A percentile compares a stretch with the other conserved stretches of the same genome.
These are phyloP conservation scores for Pachycephala philippinensis DNA, from an alignment of 2,113 vertebrate genomes.

Conservation along the genomic window DNA sequence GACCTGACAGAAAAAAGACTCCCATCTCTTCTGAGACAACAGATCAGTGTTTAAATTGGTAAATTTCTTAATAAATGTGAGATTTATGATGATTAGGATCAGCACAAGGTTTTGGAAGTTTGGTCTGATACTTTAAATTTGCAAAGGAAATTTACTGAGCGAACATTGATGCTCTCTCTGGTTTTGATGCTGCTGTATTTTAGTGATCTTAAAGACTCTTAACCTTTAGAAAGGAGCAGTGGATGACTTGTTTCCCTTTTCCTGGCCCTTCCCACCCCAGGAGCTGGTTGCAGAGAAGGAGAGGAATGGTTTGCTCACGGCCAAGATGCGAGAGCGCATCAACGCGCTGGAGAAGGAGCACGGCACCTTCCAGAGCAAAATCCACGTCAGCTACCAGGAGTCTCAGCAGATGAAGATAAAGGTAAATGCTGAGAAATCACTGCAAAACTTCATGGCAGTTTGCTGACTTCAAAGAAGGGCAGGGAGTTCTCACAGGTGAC, in stretches of 20 bases:
- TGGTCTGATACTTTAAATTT: background rate
- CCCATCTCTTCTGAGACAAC: background rate
- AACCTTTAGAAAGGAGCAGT: background rate
- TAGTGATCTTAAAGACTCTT: background rate
- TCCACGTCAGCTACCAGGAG: constrained; percentile 88
- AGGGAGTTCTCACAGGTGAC: background rate
- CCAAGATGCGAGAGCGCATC: constrained; percentile 87
- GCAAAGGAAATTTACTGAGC: too few relatives aligned
- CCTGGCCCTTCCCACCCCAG: constrained; percentile 58
- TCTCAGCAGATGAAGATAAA: constrained; percentile 91
- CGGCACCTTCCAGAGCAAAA: constrained; percentile 87
- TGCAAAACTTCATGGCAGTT: background rate
- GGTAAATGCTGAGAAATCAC: constrained; percentile 64
- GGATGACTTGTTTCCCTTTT: background rate
- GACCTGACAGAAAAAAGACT: background rate
- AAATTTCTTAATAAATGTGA: background rate
- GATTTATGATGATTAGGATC: background rate
- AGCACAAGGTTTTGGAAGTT: background rate
- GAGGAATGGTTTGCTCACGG: constrained; percentile 80
- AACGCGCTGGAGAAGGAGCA: constrained; percentile 88
- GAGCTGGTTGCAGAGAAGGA: constrained; percentile 93
- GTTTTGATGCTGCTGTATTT: background rate
- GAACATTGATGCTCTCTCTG: too few relatives aligned
- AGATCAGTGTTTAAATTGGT: background rate
- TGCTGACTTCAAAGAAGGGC: background rate